Base-by-base conservation (phyloP, 2,888 invertebrate genomes). In the Terebella lapidaria region DNA sequence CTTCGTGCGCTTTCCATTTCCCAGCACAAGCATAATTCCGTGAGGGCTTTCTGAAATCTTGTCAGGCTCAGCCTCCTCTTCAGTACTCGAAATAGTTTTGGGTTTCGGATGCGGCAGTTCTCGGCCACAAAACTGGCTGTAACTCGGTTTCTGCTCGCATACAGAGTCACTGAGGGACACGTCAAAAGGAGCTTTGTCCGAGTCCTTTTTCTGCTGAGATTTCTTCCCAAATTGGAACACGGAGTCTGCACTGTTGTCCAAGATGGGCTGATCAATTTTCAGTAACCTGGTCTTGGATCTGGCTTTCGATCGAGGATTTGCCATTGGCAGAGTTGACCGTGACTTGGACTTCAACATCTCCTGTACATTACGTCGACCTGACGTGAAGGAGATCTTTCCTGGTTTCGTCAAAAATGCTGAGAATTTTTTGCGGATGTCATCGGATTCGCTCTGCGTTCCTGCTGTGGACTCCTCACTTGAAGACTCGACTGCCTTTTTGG, bases 1-100 rank as follows among this genome's bases (percentile, higher is more conserved):
- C 57, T 62, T 64, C 1, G 62, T 62, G 18, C 62, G 45, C 58
- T 60, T 63, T 10, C 65, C 61, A 52, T 60, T 64, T 25, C 61
- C 65, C 27, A 64, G 57, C 3, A 55, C 57, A 22, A 65, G 53
- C 63, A 65, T 61, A 24, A 65, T 65, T 3, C 65, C 65, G 22
- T 65, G 65, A 2, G 64, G 58, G 49, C 58, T 55, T 5, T 52
- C 58, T 5, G 53, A 15, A 5, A 53, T 28, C 27, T 15, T 15
- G n/a, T n/a, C n/a, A n/a, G n/a, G n/a, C 29, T 28, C 29, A 10
- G 5, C 29, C 22, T 53, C 15, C 15, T 10, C 28, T 22, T 49
- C 49, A 10, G 22, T 20, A 5, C 5, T 5, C 15, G 24, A 24
- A 10, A 49, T 5, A 10, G 5, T 24, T 5, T 4, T 15, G 27